Percentiles rank a stretch among this genome's conserved stretches.
phyloP scores from a whole-genome alignment of 2,797 vertebrate genomes.

The Percopsis omiscomaycus region DNA sequence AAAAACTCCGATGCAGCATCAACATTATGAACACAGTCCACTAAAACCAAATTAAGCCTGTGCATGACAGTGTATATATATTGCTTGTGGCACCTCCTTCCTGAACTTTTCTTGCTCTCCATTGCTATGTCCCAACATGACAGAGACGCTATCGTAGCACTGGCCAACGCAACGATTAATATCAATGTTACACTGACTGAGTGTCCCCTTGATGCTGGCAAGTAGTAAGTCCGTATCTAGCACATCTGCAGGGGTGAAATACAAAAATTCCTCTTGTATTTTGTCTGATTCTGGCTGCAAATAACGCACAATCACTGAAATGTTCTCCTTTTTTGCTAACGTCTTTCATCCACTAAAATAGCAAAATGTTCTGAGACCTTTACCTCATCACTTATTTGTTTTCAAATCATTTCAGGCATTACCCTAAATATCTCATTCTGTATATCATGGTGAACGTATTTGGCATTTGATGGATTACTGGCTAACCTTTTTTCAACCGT shows the following conservation, averaged over 20 bases:
- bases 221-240: background rate
- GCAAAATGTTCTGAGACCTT: conserved; percentile 9
- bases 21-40: conserved; percentile 10
- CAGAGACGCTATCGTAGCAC: conserved; percentile 7
- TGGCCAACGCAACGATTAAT: background rate
- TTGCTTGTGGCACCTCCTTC: conserved; percentile 17
- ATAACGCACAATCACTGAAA: conserved; percentile 20
- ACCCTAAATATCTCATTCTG: conserved; percentile 19
- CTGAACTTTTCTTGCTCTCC: conserved; percentile 9
- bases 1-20: background rate
- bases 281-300: too few species aligned
- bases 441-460: conserved; percentile 11
- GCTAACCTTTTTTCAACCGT: background rate
- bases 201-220: background rate
- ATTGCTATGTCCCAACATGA: background rate
- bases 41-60: conserved; percentile 4
- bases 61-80: conserved; percentile 14
- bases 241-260: conserved; percentile 16
- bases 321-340: conserved; percentile 19
- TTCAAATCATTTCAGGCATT: conserved; percentile 6
- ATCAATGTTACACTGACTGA: conserved; percentile 16
- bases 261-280: conserved; percentile 23
- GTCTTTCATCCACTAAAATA: conserved; percentile 25
- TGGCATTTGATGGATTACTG: conserved; percentile 8
- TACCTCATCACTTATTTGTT: conserved; percentile 13